A percentile compares a stretch with the other conserved stretches of the same genome.
Evolutionary conservation across 1,140 invertebrate species (phyloP).

Genomic region (Drosophila kohkoa): DNA sequence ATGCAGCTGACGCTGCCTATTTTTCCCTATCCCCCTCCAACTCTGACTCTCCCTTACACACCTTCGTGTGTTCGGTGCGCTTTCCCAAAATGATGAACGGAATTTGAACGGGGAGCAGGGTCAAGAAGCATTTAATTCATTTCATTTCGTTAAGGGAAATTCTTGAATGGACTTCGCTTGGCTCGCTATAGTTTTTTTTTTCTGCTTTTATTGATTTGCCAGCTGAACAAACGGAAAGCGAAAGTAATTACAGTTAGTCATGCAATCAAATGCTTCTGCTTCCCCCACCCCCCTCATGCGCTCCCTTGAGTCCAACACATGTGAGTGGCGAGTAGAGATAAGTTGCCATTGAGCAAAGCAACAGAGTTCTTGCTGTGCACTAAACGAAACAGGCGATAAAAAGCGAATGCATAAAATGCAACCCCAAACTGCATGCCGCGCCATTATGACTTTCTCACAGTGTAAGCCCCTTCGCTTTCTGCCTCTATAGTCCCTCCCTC

Average conservation of each 20-base stretch:
- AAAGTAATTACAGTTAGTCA: constrained; percentile 75
- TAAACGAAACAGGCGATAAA: constrained; percentile 45
- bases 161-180: constrained; percentile 44
- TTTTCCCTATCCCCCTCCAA: constrained; percentile 33
- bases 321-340: constrained; percentile 19
- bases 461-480: constrained; percentile 13
- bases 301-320: neutral
- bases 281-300: neutral
- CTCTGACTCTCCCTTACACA: neutral
- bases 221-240: constrained; percentile 70
- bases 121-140: constrained; percentile 32
- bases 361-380: constrained; percentile 9
- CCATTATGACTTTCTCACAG: constrained; percentile 46
- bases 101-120: constrained; percentile 15
- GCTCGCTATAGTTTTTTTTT: neutral
- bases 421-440: constrained; percentile 62
- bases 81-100: constrained; percentile 43
- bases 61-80: neutral
- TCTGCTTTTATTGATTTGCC: constrained; percentile 61
- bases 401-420: constrained; percentile 52
- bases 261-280: constrained; percentile 37
- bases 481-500: neutral
- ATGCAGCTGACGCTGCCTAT: constrained; percentile 56
- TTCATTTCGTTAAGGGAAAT: constrained; percentile 27
- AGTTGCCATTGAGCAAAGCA: constrained; percentile 20